Conservation (phyloP, 2,797 vertebrate species). For the Syngnathus rostellatus region DNA sequence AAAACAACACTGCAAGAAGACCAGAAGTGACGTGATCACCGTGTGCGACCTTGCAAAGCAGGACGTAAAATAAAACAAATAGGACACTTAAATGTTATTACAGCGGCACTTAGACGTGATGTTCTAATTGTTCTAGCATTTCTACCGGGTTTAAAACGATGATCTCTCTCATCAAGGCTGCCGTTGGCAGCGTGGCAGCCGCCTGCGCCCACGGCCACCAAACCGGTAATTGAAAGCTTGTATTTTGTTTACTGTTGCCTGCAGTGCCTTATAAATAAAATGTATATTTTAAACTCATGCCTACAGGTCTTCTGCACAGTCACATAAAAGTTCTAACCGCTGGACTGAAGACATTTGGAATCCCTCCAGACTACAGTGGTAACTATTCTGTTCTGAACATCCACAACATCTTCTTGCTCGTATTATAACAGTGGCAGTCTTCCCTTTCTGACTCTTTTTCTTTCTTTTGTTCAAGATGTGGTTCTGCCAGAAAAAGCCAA, state of each 20-base stretch:
- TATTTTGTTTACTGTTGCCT: too few species aligned
- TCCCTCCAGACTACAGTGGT: conserved; percentile 82
- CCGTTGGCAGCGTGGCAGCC: conserved; percentile 36
- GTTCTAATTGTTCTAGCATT: neutral
- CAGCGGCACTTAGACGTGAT: neutral
- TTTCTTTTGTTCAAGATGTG: conserved; percentile 53
- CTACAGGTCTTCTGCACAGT: conserved; percentile 48
- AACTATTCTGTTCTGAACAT: conserved; percentile 20
- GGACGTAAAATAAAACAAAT: too few species aligned
- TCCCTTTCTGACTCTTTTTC: neutral
- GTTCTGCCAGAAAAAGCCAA: conserved; percentile 76
- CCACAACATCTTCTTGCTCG: neutral
- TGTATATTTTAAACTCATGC: neutral
- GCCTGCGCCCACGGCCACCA: conserved; percentile 19
- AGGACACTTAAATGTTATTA: neutral
- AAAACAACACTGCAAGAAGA: neutral
- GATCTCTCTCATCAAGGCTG: conserved; percentile 50
- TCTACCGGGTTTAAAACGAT: conserved; percentile 27
- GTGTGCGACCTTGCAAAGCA: conserved; percentile 49
- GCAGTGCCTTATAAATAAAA: too few species aligned
- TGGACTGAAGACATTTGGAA: conserved; percentile 70
- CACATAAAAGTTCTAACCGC: conserved; percentile 61
- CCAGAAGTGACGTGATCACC: neutral
- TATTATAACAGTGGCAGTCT: neutral
- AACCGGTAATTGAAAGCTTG: neutral